Percentiles rank a stretch among this genome's conserved stretches.
These are phyloP conservation scores for Rhynchomys soricoides DNA, from an alignment of 2,113 vertebrate genomes.

Conservation along the genomic window DNA sequence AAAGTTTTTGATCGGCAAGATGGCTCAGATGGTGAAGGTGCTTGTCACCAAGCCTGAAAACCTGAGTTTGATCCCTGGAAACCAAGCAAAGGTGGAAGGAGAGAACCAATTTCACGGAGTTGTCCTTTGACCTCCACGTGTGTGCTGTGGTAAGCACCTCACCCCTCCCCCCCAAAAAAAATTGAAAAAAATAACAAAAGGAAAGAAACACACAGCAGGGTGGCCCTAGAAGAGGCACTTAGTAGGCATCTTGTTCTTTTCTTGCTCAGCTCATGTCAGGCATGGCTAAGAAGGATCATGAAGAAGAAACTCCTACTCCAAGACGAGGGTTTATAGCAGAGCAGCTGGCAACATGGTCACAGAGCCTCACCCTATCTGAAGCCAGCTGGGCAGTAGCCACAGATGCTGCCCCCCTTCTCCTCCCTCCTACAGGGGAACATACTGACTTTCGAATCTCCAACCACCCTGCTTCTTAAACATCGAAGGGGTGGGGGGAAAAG, in stretches of 20 bases:
- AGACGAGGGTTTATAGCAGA: background rate
- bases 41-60: background rate
- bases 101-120: background rate
- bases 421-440: background rate
- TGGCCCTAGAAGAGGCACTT: background rate
- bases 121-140: background rate
- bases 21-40: background rate
- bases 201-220: background rate
- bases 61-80: background rate
- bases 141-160: background rate
- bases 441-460: background rate
- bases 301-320: background rate
- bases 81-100: background rate
- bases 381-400: background rate
- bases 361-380: background rate
- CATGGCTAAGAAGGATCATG: background rate
- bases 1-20: background rate
- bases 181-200: background rate
- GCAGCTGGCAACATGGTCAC: background rate
- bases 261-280: background rate
- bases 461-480: background rate
- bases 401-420: background rate
- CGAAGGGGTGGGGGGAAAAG: fast-evolving
- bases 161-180: too few species aligned
- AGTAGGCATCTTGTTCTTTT: background rate